Conservation (phyloP, 2,888 invertebrate genomes). For the Chirona hameri region DNA sequence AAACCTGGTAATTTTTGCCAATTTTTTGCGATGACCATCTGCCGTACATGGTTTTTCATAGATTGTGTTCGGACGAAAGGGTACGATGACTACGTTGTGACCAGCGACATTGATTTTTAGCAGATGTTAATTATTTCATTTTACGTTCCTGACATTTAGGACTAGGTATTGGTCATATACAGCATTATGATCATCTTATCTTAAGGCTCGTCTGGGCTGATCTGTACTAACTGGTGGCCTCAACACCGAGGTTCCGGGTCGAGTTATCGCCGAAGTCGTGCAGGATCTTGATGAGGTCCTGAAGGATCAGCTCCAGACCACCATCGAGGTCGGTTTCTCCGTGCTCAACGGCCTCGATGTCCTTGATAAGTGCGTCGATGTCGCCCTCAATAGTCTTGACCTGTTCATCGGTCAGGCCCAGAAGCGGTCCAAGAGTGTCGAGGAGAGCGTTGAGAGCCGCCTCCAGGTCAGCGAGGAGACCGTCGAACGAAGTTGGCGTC, state of each 20-base stretch:
- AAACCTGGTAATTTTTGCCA: too few species aligned
- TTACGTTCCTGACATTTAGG: too few species aligned
- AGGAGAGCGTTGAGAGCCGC: neutral
- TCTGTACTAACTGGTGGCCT: neutral
- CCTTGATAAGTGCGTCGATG: slow-evolving; percentile 5
- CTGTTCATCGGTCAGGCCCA: neutral
- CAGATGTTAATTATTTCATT: too few species aligned
- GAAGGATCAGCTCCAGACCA: neutral
- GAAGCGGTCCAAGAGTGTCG: neutral
- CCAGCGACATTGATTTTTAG: too few species aligned
- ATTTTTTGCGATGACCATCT: too few species aligned
- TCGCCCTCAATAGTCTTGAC: neutral
- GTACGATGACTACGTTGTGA: too few species aligned
- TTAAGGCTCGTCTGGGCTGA: too few species aligned
- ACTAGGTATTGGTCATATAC: too few species aligned
- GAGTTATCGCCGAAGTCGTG: neutral
- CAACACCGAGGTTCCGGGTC: too few species aligned
- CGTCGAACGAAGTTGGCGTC: neutral
- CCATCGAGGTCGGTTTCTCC: neutral
- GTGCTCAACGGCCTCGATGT: neutral
- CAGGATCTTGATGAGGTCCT: neutral
- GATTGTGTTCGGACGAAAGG: too few species aligned
- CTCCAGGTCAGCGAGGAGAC: neutral
- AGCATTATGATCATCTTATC: too few species aligned
- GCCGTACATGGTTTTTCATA: too few species aligned